Conservation (phyloP, 1,140 invertebrate genomes). For the Apocrypta bakeri region DNA sequence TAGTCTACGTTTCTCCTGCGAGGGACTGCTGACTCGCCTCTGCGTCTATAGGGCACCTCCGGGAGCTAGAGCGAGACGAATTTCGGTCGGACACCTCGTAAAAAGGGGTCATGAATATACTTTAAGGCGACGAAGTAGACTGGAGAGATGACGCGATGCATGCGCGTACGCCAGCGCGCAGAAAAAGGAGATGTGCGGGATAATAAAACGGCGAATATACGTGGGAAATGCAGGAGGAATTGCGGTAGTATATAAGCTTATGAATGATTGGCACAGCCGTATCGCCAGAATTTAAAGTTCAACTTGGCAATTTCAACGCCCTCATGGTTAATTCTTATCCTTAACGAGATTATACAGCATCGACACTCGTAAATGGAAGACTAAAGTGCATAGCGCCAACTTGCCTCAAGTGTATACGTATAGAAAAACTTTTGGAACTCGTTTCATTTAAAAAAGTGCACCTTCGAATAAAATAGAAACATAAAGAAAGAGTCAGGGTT, state of each 20-base stretch:
- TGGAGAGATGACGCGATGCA: neutral
- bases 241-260: neutral
- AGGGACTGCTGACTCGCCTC: neutral
- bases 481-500: neutral
- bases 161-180: neutral
- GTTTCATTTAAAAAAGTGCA: slow-evolving; percentile 22
- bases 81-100: slow-evolving; percentile 59
- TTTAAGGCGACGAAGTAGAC: neutral
- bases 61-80: slow-evolving; percentile 52
- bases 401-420: no score
- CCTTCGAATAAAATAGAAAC: neutral
- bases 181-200: neutral
- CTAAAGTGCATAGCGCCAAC: no score
- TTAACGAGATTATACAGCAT: neutral
- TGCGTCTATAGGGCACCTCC: neutral
- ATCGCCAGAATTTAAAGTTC: neutral
- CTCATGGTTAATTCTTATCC: neutral
- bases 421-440: no score
- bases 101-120: slow-evolving; percentile 55
- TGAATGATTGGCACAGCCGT: slow-evolving; percentile 13
- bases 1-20: neutral
- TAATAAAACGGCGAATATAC: slow-evolving; percentile 32
- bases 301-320: neutral
- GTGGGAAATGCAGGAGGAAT: neutral
- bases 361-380: no score